Conservation (phyloP, 2,113 vertebrate species). For the Perca schrenkii region DNA sequence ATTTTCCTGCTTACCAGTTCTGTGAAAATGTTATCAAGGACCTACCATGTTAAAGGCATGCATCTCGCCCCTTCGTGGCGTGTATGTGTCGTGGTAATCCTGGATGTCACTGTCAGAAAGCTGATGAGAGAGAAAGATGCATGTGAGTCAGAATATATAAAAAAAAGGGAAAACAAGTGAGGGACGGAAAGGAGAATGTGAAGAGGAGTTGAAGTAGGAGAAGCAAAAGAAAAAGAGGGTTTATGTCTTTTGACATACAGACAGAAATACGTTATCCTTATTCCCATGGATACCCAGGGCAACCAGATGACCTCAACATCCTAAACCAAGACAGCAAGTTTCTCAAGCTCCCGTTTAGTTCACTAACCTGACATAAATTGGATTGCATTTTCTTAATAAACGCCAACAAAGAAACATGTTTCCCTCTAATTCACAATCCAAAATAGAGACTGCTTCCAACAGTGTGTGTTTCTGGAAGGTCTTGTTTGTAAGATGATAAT, state of each 20-base stretch:
- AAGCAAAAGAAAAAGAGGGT: not conserved
- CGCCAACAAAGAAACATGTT: not conserved
- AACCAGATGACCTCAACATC: conserved; percentile 21
- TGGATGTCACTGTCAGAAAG: conserved; percentile 88
- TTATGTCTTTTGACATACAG: conserved; percentile 25
- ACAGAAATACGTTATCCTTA: not conserved
- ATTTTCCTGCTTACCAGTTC: not conserved
- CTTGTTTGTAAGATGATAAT: not conserved
- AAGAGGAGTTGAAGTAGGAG: not conserved
- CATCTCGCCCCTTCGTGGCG: conserved; percentile 89
- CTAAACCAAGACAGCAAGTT: not conserved
- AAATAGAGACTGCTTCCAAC: conserved; percentile 1
- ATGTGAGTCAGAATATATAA: not conserved
- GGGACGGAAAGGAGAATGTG: not conserved
- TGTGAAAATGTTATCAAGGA: conserved; percentile 1
- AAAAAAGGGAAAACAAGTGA: not conserved
- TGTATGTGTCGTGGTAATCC: conserved; percentile 89
- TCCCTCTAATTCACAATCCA: not conserved
- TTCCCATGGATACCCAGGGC: not conserved
- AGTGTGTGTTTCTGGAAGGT: conserved; percentile 11
- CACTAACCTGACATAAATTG: not conserved
- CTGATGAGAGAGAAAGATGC: conserved; percentile 49
- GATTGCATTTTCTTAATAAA: not conserved
- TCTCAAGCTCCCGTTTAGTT: not conserved
- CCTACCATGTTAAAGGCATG: conserved; percentile 96